Evolutionary conservation across 2,888 invertebrate species (phyloP).

Genomic region (Tenthredo scrophulariae): DNA sequence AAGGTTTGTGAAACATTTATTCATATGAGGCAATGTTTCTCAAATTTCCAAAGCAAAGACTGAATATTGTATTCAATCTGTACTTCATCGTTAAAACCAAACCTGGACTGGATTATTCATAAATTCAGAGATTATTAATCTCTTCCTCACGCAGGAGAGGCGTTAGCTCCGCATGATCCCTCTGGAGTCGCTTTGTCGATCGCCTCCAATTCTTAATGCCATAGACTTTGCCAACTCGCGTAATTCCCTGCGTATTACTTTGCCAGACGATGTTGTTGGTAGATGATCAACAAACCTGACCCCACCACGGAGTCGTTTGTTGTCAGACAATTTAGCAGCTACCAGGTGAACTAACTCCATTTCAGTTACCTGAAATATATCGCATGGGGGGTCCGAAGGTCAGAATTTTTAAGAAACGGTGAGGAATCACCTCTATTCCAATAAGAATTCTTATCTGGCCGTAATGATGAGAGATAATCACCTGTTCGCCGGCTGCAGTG

Average conservation of each 20-base stretch:
- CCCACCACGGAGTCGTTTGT: slow-evolving; percentile 67
- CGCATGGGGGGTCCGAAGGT: not conserved
- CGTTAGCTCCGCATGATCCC: no score
- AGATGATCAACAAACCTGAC: slow-evolving; percentile 67
- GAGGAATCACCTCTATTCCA: not conserved
- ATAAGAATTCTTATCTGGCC: not conserved
- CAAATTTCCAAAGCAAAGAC: no score
- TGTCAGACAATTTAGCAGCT: slow-evolving; percentile 62
- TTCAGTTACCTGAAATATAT: slow-evolving; percentile 65
- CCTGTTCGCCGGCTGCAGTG: not conserved
- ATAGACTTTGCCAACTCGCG: not conserved
- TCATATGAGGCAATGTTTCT: no score
- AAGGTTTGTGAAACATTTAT: no score
- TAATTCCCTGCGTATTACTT: not conserved
- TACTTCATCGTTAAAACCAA: no score
- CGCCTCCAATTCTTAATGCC: not conserved
- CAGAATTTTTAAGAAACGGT: not conserved
- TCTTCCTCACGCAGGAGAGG: no score
- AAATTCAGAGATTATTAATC: no score
- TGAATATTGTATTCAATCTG: no score
- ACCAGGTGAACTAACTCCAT: slow-evolving; percentile 67
- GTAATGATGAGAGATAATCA: not conserved
- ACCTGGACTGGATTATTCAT: no score
- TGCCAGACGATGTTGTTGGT: slow-evolving; percentile 67
- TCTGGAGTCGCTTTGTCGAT: not conserved